A percentile compares a stretch with the other conserved stretches of the same genome.
Conservation (phyloP, 2,888 invertebrate genomes). For the Sabatieria punctata region DNA sequence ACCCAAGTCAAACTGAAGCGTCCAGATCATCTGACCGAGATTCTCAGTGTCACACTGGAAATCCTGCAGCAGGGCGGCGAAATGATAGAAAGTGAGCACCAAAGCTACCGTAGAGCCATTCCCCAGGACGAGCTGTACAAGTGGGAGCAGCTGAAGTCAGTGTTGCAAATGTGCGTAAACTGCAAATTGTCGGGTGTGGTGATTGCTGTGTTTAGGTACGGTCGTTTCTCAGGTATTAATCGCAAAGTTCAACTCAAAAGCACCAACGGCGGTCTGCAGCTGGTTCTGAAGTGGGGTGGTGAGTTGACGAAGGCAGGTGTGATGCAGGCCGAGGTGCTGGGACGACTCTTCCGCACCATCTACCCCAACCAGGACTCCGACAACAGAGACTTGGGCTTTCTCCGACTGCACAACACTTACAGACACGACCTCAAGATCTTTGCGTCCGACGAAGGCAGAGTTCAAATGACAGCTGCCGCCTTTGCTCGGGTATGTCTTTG, state of each 20-base stretch:
- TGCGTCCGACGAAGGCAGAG: constrained; percentile 92
- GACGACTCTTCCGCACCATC: constrained; percentile 93
- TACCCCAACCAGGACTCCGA: too few relatives aligned
- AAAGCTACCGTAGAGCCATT: constrained; percentile 34
- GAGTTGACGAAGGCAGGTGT: constrained; percentile 90
- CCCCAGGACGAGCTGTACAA: constrained; percentile 53
- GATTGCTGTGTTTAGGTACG: constrained; percentile 41
- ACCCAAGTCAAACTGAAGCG: constrained; percentile 92
- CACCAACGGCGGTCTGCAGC: constrained; percentile 54
- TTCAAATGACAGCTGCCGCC: constrained; percentile 98
- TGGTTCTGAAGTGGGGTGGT: constrained; percentile 96
- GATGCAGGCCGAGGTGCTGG: constrained; percentile 89
- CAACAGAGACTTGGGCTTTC: constrained; percentile 74
- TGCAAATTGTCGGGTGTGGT: neutral
- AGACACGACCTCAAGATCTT: constrained; percentile 96
- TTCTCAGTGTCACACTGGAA: constrained; percentile 67
- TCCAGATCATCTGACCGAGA: constrained; percentile 90
- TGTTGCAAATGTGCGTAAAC: constrained; percentile 72
- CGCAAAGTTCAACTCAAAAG: constrained; percentile 90
- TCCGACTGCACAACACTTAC: constrained; percentile 84
- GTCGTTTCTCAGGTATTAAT: constrained; percentile 95
- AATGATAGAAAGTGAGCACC: neutral
- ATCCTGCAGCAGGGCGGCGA: neutral
- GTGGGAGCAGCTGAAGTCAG: constrained; percentile 87
- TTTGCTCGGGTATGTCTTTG: constrained; percentile 55